phyloP scores from a whole-genome alignment of 2,113 vertebrate species.

The Varanus komodoensis region DNA sequence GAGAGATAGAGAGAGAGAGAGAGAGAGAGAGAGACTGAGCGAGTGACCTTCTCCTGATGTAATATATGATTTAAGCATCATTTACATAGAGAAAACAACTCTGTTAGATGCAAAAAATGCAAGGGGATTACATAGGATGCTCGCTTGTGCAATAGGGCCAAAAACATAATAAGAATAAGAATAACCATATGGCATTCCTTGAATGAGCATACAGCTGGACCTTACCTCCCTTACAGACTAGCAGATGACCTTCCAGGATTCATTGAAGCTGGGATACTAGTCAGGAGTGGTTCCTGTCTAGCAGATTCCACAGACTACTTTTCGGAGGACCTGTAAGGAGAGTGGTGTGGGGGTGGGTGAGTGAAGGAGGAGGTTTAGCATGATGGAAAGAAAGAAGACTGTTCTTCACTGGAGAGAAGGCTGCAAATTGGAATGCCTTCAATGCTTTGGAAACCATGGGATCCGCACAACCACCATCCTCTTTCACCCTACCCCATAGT shows the following conservation, averaged over 20 bases:
- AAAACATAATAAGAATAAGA: neutral
- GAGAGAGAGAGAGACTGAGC: too few relatives aligned
- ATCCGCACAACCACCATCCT: neutral
- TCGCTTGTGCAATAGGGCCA: neutral
- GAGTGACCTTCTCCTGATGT: neutral
- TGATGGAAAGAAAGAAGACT: too few relatives aligned
- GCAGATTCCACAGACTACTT: constrained; percentile 83
- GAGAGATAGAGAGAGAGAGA: too few relatives aligned
- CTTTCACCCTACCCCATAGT: neutral
- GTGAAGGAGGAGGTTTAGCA: too few relatives aligned
- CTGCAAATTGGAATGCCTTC: neutral
- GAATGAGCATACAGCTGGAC: neutral
- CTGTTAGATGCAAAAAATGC: neutral
- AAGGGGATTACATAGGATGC: neutral
- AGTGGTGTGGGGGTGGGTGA: neutral
- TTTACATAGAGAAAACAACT: neutral
- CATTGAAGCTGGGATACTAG: constrained; percentile 80
- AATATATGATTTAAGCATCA: too few relatives aligned
- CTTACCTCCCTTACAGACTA: constrained; percentile 71
- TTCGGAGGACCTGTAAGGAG: constrained; percentile 80
- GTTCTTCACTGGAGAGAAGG: neutral
- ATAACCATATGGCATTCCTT: neutral
- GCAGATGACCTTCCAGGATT: constrained; percentile 84
- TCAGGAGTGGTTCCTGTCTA: constrained; percentile 83
- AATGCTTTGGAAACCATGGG: neutral